Conservation (phyloP, 2,797 vertebrate genomes). For the Morus bassanus region DNA sequence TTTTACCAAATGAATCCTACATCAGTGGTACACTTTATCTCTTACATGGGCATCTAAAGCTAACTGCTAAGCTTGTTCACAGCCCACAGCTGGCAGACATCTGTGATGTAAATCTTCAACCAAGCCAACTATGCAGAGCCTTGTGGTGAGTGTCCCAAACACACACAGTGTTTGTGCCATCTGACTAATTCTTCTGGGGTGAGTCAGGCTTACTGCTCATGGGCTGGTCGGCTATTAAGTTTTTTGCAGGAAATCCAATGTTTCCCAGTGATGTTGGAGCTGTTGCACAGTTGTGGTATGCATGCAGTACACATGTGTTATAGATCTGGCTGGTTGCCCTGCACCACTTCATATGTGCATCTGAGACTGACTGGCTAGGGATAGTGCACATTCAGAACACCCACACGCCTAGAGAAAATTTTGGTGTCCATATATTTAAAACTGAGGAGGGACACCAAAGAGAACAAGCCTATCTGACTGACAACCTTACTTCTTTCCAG, state of each 20-base stretch:
- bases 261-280: background rate
- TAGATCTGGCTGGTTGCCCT: background rate
- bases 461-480: background rate
- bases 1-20: background rate
- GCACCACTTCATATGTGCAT: background rate
- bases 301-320: background rate
- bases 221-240: background rate
- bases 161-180: fast-evolving
- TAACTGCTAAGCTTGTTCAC: background rate
- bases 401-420: background rate
- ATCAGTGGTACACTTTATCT: background rate
- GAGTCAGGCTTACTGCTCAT: background rate
- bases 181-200: background rate
- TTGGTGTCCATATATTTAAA: background rate
- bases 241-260: background rate
- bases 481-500: background rate
- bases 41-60: background rate
- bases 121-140: background rate
- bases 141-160: background rate
- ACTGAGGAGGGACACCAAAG: background rate
- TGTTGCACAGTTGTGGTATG: background rate
- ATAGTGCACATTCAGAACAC: background rate
- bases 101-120: background rate
- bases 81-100: background rate
- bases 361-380: background rate